These are phyloP conservation scores for Caenorhabditis tropicalis DNA, from an alignment of 1,140 invertebrate genomes.

Conservation along the genomic window DNA sequence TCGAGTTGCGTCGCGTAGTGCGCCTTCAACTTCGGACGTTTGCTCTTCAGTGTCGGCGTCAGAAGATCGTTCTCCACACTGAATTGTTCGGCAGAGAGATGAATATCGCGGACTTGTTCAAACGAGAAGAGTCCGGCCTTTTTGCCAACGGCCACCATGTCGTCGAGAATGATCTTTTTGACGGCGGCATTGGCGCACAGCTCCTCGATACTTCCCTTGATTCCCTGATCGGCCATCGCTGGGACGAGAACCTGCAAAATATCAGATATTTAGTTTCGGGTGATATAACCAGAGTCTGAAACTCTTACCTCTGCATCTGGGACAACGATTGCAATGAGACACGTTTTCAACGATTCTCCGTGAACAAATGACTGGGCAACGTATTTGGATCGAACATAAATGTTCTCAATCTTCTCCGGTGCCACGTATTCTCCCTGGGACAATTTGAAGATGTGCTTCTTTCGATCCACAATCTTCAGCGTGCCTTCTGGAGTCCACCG, in stretches of 20 bases:
- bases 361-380: constrained; percentile 75
- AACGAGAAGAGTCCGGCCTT: constrained; percentile 90
- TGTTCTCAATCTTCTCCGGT: constrained; percentile 76
- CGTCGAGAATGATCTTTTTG: constrained; percentile 87
- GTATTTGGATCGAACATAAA: constrained; percentile 73
- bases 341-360: constrained; percentile 80
- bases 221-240: constrained; percentile 81
- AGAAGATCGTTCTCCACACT: constrained; percentile 94
- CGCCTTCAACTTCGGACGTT: constrained; percentile 73
- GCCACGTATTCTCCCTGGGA: constrained; percentile 76
- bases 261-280: neutral
- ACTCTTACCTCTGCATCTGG: constrained; percentile 85
- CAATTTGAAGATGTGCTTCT: constrained; percentile 76
- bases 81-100: constrained; percentile 83
- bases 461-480: constrained; percentile 76
- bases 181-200: constrained; percentile 84
- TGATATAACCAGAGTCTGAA: neutral
- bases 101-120: constrained; percentile 81
- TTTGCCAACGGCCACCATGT: constrained; percentile 86
- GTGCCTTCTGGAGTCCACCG: constrained; percentile 73
- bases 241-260: constrained; percentile 50
- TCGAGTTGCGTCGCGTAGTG: constrained; percentile 29
- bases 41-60: constrained; percentile 94
- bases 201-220: constrained; percentile 85
- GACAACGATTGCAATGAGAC: constrained; percentile 89